phyloP scores from a whole-genome alignment of 2,797 vertebrate species.

The Falco novaeseelandiae region DNA sequence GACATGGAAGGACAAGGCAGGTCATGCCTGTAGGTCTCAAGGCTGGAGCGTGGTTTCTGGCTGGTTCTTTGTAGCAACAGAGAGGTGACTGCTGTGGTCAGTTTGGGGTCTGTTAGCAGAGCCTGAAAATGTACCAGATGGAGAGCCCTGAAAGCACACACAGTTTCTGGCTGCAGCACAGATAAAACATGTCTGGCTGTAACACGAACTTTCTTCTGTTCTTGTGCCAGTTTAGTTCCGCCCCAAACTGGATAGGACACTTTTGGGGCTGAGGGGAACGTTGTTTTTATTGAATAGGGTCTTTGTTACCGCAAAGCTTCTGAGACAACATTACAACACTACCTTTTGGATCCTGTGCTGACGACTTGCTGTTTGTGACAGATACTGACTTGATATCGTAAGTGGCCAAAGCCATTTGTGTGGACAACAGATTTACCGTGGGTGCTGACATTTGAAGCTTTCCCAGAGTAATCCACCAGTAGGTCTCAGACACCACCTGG shows the following conservation, averaged over 20 bases:
- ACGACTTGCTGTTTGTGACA: conserved; percentile 20
- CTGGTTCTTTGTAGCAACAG: not conserved
- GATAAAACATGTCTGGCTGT: conserved; percentile 32
- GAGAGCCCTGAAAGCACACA: not conserved
- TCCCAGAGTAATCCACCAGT: not conserved
- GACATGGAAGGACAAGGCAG: not conserved
- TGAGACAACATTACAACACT: conserved; percentile 53
- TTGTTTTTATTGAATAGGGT: conserved; percentile 48
- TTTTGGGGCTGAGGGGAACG: conserved; percentile 11
- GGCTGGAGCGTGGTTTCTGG: not conserved
- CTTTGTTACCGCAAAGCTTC: conserved; percentile 59
- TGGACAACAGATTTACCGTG: not conserved
- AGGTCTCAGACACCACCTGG: not conserved
- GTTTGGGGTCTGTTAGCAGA: not conserved
- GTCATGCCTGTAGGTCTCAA: not conserved
- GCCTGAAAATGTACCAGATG: not conserved
- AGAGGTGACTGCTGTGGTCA: not conserved
- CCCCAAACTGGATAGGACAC: conserved; percentile 29
- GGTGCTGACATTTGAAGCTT: conserved; percentile 32
- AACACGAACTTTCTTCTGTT: conserved; percentile 25
- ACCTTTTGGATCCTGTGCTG: conserved; percentile 44
- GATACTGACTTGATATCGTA: not conserved
- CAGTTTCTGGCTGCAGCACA: conserved; percentile 24
- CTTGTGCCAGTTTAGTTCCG: conserved; percentile 33
- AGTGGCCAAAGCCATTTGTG: conserved; percentile 4